Evolutionary conservation across 2,113 vertebrate species (phyloP), one percentile per base, ranked within the genome.

Genomic region (Merops nubicus): DNA sequence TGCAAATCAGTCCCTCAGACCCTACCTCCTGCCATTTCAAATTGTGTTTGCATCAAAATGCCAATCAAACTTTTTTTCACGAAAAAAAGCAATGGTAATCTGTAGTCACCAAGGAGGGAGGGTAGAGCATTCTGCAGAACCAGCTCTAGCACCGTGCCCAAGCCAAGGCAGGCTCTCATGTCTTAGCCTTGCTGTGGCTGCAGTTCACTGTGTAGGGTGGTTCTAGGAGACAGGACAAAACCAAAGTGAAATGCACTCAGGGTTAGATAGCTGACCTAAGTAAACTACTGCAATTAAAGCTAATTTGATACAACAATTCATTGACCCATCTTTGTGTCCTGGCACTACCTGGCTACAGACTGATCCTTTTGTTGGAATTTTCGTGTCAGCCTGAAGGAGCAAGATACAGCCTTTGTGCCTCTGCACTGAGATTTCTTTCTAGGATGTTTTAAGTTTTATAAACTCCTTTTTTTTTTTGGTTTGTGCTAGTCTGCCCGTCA

Each of bases 151-250:
- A 22, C 54, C 8, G 5, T 0, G 5, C 47, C 60, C 64, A 56
- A 17, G 21, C 57, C 64, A 25, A 1, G 1, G 29, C 4, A 5
- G 25, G 78, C 5, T 47, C 26, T 45, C 15, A 0, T 4, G 14
- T 12, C 59, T 86, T 57, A 79, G 67, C 45, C 6, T 56, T 56
- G 78, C 74, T 73, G 53, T 36, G 50, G 48, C 88, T 88, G 78
- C 78, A 60, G 63, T 59, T 68, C 21, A 12, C 31, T 1, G 2
- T 25, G 59, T 81, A 67, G 64, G 59, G 38, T 68, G 73, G 29
- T 40, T 89, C 42, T 62, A 83, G 67, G 76, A 91, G 68, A 50
- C 48, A 68, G 53, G 62, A 74, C 29, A 84, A 94, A 75, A 81
- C 2, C 45, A 54, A 87, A 76, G 64, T 86, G 68, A 89, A 92